phyloP scores from a whole-genome alignment of 2,113 vertebrate genomes.

The Morphnarchus princeps region DNA sequence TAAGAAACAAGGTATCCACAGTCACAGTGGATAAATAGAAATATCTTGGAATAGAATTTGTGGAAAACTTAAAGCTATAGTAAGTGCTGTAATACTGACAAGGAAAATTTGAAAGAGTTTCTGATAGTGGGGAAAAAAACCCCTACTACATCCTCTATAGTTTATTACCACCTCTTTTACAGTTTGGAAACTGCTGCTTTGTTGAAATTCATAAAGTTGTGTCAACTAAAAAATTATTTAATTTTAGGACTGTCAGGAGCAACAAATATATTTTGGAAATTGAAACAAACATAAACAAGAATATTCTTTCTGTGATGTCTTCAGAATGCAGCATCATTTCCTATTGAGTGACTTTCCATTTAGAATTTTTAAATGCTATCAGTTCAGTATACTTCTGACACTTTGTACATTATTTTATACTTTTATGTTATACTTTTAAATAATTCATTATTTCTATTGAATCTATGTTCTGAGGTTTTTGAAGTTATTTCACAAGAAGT shows the following conservation, averaged over 20 bases:
- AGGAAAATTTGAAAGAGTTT: not conserved
- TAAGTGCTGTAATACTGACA: not conserved
- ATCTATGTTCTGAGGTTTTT: not conserved
- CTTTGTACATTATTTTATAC: not conserved
- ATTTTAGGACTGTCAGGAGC: not conserved
- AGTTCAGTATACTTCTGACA: not conserved
- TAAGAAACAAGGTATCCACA: not conserved
- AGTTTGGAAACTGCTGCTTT: not conserved
- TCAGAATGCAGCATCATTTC: not conserved
- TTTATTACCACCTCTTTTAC: not conserved
- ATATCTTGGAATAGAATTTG: not conserved
- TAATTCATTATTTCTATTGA: not conserved
- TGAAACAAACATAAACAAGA: not conserved
- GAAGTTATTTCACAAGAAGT: not conserved
- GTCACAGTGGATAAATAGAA: not conserved
- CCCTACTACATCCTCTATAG: not conserved
- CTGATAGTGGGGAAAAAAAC: not conserved
- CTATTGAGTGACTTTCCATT: not conserved
- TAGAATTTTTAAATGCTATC: not conserved
- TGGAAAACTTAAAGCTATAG: not conserved
- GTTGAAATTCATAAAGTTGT: not conserved
- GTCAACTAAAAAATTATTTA: not conserved
- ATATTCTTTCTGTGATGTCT: not conserved
- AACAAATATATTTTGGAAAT: not conserved
- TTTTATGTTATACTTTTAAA: not conserved